Conservation (phyloP, 2,888 invertebrate genomes). For the Tethea ocularis region DNA sequence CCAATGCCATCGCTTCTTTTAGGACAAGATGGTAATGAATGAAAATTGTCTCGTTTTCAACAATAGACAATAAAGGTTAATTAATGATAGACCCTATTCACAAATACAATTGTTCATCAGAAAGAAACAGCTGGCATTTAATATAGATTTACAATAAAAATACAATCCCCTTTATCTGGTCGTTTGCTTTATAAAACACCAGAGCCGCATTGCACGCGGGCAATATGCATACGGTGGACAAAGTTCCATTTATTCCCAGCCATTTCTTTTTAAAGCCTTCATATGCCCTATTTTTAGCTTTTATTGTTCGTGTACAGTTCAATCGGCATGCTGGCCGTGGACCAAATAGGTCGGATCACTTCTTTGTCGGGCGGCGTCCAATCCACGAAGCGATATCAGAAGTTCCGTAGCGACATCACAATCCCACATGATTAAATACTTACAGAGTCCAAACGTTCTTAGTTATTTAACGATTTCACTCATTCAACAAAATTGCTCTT, state of each 20-base stretch:
- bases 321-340: conserved; percentile 40
- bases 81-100: background rate
- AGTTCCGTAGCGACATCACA: conserved; percentile 13
- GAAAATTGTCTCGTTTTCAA: background rate
- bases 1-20: background rate
- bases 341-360: conserved; percentile 50
- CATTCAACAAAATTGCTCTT: too few relatives aligned
- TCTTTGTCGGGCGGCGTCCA: conserved; percentile 33
- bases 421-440: conserved; percentile 1
- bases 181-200: background rate
- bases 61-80: background rate
- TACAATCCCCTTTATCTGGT: background rate
- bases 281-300: conserved; percentile 23
- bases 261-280: conserved; percentile 10
- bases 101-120: background rate
- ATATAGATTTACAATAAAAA: background rate
- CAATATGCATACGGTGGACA: conserved; percentile 10
- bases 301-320: conserved; percentile 21
- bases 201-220: background rate
- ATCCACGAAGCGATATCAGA: conserved; percentile 23
- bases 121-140: background rate
- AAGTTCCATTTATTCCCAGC: conserved; percentile 1
- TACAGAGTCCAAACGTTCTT: background rate
- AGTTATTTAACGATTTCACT: too few relatives aligned
- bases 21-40: background rate